A percentile compares a stretch with the other conserved stretches of the same genome.
phyloP scores from a whole-genome alignment of 2,797 vertebrate species.

The Percopsis omiscomaycus region DNA sequence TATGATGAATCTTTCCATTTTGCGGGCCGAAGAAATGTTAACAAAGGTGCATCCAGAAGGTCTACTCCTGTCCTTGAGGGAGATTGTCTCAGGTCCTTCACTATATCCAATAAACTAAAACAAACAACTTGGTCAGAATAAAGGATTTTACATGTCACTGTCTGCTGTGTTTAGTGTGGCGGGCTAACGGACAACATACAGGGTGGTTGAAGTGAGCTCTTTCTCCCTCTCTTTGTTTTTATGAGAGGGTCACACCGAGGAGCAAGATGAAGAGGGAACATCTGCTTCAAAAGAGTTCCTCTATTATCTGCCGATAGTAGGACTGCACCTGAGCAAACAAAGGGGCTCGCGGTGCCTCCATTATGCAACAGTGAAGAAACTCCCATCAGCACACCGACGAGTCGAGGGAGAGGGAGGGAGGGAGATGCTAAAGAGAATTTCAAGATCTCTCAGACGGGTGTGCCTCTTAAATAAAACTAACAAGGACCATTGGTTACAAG shows the following conservation, averaged over 20 bases:
- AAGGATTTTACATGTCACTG: conserved; percentile 31
- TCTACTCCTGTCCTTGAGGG: background rate
- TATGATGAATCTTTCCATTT: conserved; percentile 15
- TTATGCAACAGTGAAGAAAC: conserved; percentile 67
- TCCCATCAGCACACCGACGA: conserved; percentile 51
- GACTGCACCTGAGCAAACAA: conserved; percentile 79
- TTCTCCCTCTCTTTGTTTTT: conserved; percentile 52
- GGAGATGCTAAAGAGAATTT: conserved; percentile 51
- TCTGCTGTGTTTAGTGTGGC: conserved; percentile 35
- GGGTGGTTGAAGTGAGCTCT: conserved; percentile 33
- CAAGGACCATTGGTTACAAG: conserved; percentile 62
- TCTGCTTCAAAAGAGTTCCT: conserved; percentile 77
- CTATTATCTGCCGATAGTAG: conserved; percentile 72
- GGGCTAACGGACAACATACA: conserved; percentile 14
- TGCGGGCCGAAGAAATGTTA: conserved; percentile 18
- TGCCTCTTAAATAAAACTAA: conserved; percentile 56
- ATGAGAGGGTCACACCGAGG: conserved; percentile 64
- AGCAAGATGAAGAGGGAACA: conserved; percentile 76
- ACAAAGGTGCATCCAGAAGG: conserved; percentile 11
- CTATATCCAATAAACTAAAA: background rate
- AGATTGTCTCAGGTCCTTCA: background rate
- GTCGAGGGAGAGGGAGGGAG: conserved; percentile 36
- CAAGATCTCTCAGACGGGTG: conserved; percentile 49
- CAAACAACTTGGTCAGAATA: conserved; percentile 33
- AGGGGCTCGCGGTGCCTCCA: conserved; percentile 56